Percentiles rank a stretch among this genome's conserved stretches.
Evolutionary conservation across 2,113 vertebrate genomes (phyloP).

Genomic region (Hippocampus abdominalis): DNA sequence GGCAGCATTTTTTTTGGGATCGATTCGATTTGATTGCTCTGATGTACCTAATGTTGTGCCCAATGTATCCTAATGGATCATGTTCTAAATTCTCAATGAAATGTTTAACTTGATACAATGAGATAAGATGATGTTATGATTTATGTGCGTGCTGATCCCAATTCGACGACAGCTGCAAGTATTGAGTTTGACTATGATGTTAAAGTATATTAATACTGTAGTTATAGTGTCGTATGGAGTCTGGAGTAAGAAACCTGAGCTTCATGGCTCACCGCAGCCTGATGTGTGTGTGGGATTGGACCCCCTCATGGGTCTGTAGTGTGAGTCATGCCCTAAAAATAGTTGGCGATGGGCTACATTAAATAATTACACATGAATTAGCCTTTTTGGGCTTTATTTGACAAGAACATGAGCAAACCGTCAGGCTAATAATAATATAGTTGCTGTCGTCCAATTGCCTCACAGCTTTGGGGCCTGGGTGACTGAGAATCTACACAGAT

Average conservation of each 20-base stretch:
- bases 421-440: background rate
- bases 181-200: constrained; percentile 37
- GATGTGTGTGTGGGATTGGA: constrained; percentile 41
- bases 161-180: constrained; percentile 3
- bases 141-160: constrained; percentile 25
- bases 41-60: background rate
- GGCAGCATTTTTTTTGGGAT: background rate
- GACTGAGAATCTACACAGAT: background rate
- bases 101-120: constrained; percentile 16
- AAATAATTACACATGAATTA: constrained; percentile 46
- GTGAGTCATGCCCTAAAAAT: constrained; percentile 66
- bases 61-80: background rate
- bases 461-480: background rate
- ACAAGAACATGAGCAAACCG: background rate
- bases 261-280: constrained; percentile 20
- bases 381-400: constrained; percentile 48
- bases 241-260: constrained; percentile 33
- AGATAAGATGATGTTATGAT: constrained; percentile 27
- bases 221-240: background rate
- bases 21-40: background rate
- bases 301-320: constrained; percentile 30
- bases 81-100: constrained; percentile 19
- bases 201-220: constrained; percentile 20
- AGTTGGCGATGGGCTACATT: constrained; percentile 59
- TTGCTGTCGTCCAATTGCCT: background rate